Evolutionary conservation across 1,140 invertebrate genomes (phyloP).

Genomic region (Goniozus legneri): DNA sequence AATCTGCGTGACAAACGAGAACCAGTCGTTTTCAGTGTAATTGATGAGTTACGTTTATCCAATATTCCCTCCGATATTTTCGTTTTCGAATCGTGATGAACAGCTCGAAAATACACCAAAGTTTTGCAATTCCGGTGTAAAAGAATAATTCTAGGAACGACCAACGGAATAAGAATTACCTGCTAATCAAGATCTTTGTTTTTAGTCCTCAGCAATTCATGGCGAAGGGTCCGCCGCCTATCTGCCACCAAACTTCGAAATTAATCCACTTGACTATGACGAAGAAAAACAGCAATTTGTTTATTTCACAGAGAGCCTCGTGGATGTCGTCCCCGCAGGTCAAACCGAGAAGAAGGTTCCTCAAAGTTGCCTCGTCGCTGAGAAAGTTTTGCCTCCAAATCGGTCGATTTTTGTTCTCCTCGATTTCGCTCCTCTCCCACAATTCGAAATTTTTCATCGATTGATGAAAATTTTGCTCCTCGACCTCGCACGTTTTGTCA

Average conservation of each 20-base stretch:
- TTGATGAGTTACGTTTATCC: too few species aligned
- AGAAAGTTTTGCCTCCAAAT: slow-evolving; percentile 13
- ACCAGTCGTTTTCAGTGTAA: too few species aligned
- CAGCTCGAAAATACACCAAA: too few species aligned
- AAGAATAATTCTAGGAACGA: too few species aligned
- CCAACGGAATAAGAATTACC: too few species aligned
- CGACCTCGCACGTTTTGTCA: neutral
- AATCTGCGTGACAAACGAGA: too few species aligned
- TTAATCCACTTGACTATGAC: slow-evolving; percentile 36
- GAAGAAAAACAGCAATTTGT: slow-evolving; percentile 30
- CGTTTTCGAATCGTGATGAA: too few species aligned
- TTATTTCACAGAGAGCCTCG: slow-evolving; percentile 26
- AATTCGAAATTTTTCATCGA: too few species aligned
- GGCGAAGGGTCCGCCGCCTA: slow-evolving; percentile 17
- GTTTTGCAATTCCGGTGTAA: too few species aligned
- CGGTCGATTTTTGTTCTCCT: neutral
- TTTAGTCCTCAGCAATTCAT: slow-evolving; percentile 12
- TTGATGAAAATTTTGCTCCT: neutral
- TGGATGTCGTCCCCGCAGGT: slow-evolving; percentile 14
- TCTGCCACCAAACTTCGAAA: slow-evolving; percentile 24
- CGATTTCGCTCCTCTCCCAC: slow-evolving; percentile 5
- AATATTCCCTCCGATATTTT: too few species aligned
- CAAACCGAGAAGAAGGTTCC: slow-evolving; percentile 22
- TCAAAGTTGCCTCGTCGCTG: slow-evolving; percentile 16
- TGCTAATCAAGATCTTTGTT: too few species aligned